Percentiles rank a stretch among this genome's conserved stretches.
Conservation (phyloP, 2,797 vertebrate genomes). For the Characodon lateralis region DNA sequence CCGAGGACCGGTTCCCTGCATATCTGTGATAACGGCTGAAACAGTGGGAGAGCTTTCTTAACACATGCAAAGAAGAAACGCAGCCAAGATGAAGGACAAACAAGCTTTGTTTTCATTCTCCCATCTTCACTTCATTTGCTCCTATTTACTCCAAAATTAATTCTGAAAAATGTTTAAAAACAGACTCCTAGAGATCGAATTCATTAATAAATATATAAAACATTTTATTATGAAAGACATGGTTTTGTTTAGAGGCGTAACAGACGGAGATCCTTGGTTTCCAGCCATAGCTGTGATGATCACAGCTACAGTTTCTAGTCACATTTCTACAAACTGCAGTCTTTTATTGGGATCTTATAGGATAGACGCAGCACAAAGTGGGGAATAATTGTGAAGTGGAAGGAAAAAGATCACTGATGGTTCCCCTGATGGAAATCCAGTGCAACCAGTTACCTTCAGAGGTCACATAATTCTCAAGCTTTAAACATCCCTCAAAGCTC, state of each 20-base stretch:
- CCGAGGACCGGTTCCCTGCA: background rate
- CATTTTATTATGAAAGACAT: background rate
- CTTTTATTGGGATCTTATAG: too few relatives aligned
- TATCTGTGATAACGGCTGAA: slow-evolving; percentile 4
- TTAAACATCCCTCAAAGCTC: too few relatives aligned
- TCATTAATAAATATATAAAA: background rate
- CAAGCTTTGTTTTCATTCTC: background rate
- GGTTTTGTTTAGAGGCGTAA: background rate
- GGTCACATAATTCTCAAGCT: too few relatives aligned
- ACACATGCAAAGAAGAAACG: slow-evolving; percentile 2
- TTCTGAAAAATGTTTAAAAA: too few relatives aligned
- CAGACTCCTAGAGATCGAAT: background rate
- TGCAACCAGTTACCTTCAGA: too few relatives aligned
- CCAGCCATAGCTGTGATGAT: background rate
- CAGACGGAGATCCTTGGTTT: too few relatives aligned
- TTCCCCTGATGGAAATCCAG: too few relatives aligned
- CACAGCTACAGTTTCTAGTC: background rate
- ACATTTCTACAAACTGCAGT: too few relatives aligned
- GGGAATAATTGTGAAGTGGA: too few relatives aligned
- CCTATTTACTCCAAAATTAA: background rate
- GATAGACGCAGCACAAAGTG: too few relatives aligned
- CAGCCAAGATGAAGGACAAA: slow-evolving; percentile 5
- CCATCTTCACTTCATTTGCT: background rate
- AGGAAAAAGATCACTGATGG: too few relatives aligned
- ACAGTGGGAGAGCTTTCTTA: slow-evolving; percentile 22